A percentile compares a stretch with the other conserved stretches of the same genome.
These are phyloP conservation scores for Isurus oxyrinchus DNA, from an alignment of 2,113 vertebrate genomes.

Conservation along the genomic window DNA sequence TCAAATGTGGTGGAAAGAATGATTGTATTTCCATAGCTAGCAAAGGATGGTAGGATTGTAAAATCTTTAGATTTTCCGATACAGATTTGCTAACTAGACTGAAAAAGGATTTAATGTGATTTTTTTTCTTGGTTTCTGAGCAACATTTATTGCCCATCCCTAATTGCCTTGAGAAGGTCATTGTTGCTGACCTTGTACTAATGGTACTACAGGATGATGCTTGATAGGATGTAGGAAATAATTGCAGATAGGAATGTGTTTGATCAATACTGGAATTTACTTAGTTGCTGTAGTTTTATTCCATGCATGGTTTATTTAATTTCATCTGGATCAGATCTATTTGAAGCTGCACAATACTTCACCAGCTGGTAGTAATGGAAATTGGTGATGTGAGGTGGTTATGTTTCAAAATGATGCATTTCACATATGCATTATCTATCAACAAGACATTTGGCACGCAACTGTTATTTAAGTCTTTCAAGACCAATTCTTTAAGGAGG, in stretches of 20 bases:
- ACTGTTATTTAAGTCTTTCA: not conserved
- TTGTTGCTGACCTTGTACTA: not conserved
- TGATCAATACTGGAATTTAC: not conserved
- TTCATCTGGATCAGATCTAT: not conserved
- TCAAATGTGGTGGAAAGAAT: not conserved
- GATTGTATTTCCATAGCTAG: not conserved
- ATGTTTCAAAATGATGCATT: not conserved
- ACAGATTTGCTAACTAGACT: not conserved
- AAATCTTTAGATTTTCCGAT: not conserved
- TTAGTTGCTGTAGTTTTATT: not conserved
- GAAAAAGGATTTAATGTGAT: not conserved
- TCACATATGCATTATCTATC: not conserved
- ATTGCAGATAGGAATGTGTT: not conserved
- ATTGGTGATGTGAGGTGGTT: not conserved
- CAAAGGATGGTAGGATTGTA: not conserved
- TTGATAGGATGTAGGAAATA: not conserved
- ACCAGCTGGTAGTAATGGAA: not conserved
- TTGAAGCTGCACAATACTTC: not conserved
- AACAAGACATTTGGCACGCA: not conserved
- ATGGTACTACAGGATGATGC: not conserved
- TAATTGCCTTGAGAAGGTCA: not conserved
- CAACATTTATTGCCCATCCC: not conserved
- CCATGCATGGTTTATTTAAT: not conserved
- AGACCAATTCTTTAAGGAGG: not conserved
- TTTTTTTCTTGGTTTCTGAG: not conserved